phyloP scores from a whole-genome alignment of 2,888 invertebrate genomes.

The Drosophila phalerata region DNA sequence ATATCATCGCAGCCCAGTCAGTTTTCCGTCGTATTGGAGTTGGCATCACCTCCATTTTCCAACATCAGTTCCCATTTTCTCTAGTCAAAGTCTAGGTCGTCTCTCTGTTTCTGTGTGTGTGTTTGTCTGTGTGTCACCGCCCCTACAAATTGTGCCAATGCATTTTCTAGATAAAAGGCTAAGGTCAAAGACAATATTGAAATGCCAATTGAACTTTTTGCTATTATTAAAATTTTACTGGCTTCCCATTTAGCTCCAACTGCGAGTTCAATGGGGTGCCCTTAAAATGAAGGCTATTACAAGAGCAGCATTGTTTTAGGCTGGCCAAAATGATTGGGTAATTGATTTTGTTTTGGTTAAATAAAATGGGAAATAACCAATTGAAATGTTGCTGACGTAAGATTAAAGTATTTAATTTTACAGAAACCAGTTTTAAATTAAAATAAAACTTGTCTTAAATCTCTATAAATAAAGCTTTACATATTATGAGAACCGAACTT shows the following conservation, averaged over 20 bases:
- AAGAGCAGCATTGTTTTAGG: constrained; percentile 14
- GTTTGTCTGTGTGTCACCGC: constrained; percentile 45
- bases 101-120: constrained; percentile 22
- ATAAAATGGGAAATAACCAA: not conserved
- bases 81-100: constrained; percentile 56
- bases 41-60: constrained; percentile 21
- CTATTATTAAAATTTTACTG: constrained; percentile 74
- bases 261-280: constrained; percentile 21
- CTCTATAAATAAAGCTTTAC: not conserved
- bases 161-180: constrained; percentile 70
- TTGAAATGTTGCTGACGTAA: not conserved
- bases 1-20: constrained; percentile 56
- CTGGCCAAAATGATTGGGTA: constrained; percentile 28
- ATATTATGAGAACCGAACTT: not conserved
- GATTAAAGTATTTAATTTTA: not conserved
- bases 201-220: constrained; percentile 80
- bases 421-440: not conserved
- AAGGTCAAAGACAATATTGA: constrained; percentile 82
- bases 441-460: not conserved
- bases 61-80: constrained; percentile 14
- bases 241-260: constrained; percentile 20
- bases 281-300: constrained; percentile 14
- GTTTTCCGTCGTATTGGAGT: constrained; percentile 12
- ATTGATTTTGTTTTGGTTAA: constrained; percentile 26
- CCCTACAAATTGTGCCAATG: constrained; percentile 51